Conservation (phyloP, 2,113 vertebrate species). For the Chaetodon trifascialis region DNA sequence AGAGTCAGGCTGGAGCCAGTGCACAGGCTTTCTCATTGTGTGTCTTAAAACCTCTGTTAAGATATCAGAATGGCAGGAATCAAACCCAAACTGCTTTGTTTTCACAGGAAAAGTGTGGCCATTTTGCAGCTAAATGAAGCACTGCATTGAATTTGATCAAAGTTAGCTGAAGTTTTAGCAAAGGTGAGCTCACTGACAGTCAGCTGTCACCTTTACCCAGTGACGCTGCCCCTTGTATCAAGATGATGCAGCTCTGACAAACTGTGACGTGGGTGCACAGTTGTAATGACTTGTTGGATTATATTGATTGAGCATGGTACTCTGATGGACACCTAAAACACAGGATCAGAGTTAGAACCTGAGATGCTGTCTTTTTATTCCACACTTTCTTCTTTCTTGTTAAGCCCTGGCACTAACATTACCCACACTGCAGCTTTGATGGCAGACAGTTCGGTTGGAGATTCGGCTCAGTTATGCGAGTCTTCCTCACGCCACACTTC, state of each 20-base stretch:
- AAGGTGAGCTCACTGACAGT: neutral
- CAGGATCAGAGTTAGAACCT: no score
- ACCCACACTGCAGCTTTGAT: neutral
- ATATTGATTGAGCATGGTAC: neutral
- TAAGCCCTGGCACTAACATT: neutral
- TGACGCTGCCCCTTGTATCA: neutral
- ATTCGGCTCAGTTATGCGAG: neutral
- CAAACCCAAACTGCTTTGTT: neutral
- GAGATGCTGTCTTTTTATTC: neutral
- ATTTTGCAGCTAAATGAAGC: neutral
- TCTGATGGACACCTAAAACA: neutral
- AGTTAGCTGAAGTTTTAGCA: no score
- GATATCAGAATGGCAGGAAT: slow-evolving; percentile 13
- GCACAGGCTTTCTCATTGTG: slow-evolving; percentile 15
- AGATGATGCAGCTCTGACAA: neutral
- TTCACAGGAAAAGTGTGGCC: neutral
- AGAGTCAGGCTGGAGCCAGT: slow-evolving; percentile 6
- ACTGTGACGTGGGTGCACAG: neutral
- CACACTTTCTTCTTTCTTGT: neutral
- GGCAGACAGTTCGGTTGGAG: neutral
- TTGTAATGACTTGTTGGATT: no score
- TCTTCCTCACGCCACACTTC: neutral
- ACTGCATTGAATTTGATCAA: neutral
- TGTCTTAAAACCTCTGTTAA: neutral
- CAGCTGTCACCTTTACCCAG: neutral